Base-by-base conservation (phyloP, 2,888 invertebrate species). In the Melangyna quadrimaculata region DNA sequence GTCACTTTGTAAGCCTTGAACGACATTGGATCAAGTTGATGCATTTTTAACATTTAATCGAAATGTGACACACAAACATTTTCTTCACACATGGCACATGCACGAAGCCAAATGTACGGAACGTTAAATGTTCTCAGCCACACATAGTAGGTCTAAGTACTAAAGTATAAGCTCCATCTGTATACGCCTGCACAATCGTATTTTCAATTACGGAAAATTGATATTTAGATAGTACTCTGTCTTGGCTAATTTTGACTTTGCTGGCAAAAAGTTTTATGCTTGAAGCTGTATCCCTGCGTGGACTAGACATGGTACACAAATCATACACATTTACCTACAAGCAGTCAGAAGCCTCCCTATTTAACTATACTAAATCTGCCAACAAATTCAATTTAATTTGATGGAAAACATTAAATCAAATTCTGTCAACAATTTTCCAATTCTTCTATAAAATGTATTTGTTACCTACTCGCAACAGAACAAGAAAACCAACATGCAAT, bases 401-500 rank as follows among this genome's bases (percentile, higher is more conserved):
- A 87, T 87, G 80, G 80, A 87, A 37, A 63, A 78, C 86, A 67
- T 81, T 88, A 88, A 88, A 87, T 88, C 87, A 87, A 88, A 87
- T 74, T 74, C 80, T 81, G 87, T 80, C 87, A 88, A 84, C 87
- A 83, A 86, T 86, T 86, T 86, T 27, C 77, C 70, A 86, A 86
- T 81, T 86, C 80, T 22, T 43, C 81, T 19, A 61, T 32, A 35
- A 14, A 67, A 72, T 83, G 19, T 73, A 71, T 55, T 63, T 57
- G 67, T 59, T 24, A 24, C 12, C 17, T 9, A 10, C n/a, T 24
- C 19, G 43, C 29, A 24, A 45, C 51, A n/a, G n/a, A 48, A 24
- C 40, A 32, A 43, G 45, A 43, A 43, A 17, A 48, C 1, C 27
- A 59, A 37, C 51, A 32, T 40, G 70, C 65, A 71, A 19, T 22